Conservation (phyloP, 1,140 invertebrate species). For the Zaprionus davidi region DNA sequence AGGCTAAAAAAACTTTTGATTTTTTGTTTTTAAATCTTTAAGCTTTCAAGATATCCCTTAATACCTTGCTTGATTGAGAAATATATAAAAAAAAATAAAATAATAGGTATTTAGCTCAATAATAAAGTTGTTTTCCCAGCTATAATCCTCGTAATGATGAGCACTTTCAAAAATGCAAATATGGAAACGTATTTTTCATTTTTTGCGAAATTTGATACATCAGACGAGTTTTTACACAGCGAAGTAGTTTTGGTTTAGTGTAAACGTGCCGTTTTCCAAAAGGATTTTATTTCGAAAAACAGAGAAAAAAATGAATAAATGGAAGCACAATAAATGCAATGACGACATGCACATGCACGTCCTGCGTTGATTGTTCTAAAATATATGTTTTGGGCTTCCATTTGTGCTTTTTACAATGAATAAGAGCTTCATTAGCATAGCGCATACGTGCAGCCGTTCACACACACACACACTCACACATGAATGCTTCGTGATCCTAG, state of each 20-base stretch:
- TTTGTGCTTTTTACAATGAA: slow-evolving; percentile 4
- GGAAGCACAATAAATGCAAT: slow-evolving; percentile 1
- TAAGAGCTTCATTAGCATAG: slow-evolving; percentile 25
- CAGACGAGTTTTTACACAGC: neutral
- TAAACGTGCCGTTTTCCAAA: neutral
- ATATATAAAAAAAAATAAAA: neutral
- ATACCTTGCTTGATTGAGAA: neutral
- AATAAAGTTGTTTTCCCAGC: neutral
- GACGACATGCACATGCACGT: slow-evolving; percentile 1
- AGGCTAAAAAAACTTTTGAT: neutral
- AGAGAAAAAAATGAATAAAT: neutral
- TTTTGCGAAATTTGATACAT: neutral
- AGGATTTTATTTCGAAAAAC: neutral
- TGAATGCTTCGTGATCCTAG: slow-evolving; percentile 3
- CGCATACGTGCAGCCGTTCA: neutral
- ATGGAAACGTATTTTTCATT: neutral
- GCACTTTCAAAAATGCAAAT: neutral
- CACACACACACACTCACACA: neutral
- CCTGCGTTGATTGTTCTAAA: slow-evolving; percentile 2
- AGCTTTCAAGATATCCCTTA: neutral
- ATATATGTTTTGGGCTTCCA: slow-evolving; percentile 3
- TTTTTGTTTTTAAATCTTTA: neutral
- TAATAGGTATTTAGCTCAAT: neutral
- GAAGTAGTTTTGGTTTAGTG: neutral
- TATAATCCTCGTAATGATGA: neutral